Evolutionary conservation across 2,113 vertebrate genomes (phyloP).

Genomic region (Dissostichus mawsoni): DNA sequence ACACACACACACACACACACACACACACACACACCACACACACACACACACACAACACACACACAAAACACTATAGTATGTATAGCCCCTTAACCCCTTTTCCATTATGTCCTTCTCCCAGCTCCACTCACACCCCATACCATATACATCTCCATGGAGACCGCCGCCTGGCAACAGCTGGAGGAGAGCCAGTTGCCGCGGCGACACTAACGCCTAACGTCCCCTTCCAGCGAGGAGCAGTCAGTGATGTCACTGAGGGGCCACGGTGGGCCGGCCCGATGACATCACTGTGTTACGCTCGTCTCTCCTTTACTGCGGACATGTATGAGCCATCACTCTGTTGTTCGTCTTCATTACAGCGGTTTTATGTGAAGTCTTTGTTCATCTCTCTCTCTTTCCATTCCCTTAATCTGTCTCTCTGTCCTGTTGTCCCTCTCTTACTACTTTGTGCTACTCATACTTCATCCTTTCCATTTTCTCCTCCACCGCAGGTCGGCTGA

Average conservation of each 20-base stretch:
- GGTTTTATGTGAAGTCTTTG: constrained; percentile 60
- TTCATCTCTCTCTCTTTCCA: constrained; percentile 52
- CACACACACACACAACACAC: too few relatives aligned
- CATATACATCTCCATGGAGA: constrained; percentile 86
- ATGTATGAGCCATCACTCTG: constrained; percentile 56
- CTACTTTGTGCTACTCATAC: constrained; percentile 5
- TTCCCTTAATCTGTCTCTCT: constrained; percentile 43
- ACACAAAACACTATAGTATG: too few relatives aligned
- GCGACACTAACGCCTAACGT: constrained; percentile 67
- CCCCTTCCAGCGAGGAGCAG: constrained; percentile 40
- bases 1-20: too few relatives aligned
- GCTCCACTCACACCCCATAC: constrained; percentile 49
- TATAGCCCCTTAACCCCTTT: constrained; percentile 18
- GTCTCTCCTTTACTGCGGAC: constrained; percentile 57
- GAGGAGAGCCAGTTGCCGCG: constrained; percentile 78
- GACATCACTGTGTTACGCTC: constrained; percentile 48
- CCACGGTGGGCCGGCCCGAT: constrained; percentile 43
- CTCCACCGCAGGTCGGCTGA: constrained; percentile 27
- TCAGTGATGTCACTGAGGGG: constrained; percentile 72
- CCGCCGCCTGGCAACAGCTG: constrained; percentile 87
- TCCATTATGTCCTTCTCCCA: constrained; percentile 44
- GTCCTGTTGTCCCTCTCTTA: constrained; percentile 11
- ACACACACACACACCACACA: too few relatives aligned
- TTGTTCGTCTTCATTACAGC: constrained; percentile 75
- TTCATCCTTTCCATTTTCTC: neutral